Evolutionary conservation across 2,113 vertebrate species (phyloP).

Genomic region (Melanerpes formicivorus): DNA sequence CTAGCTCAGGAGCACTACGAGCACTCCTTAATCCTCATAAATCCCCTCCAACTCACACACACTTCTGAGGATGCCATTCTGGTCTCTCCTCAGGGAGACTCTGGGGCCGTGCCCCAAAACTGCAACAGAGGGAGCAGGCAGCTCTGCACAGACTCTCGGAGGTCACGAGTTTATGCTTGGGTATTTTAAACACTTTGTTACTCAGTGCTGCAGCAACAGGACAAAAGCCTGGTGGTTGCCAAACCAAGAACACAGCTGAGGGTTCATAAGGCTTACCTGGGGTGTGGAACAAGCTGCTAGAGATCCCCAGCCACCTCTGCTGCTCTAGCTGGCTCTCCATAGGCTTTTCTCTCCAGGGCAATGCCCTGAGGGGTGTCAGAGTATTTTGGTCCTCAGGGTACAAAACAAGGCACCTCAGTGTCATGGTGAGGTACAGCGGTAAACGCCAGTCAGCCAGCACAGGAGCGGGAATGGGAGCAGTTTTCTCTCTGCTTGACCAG

Average conservation of each 20-base stretch:
- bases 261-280: background rate
- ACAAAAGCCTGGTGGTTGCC: background rate
- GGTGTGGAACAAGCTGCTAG: background rate
- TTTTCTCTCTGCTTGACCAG: background rate
- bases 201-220: background rate
- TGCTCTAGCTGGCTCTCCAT: background rate
- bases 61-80: conserved; percentile 43
- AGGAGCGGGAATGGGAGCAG: background rate
- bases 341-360: background rate
- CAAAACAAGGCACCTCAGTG: background rate
- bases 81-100: background rate
- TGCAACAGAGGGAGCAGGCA: background rate
- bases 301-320: background rate
- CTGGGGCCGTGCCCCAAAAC: conserved; percentile 22
- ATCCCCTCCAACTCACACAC: background rate
- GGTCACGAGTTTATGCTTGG: conserved; percentile 31
- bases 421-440: background rate
- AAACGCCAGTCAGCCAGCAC: background rate
- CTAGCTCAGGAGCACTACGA: background rate
- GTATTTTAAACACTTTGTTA: conserved; percentile 28
- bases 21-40: conserved; percentile 24
- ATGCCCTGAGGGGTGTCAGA: background rate
- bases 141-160: conserved; percentile 3
- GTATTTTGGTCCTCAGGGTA: background rate
- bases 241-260: background rate